These are phyloP conservation scores for Orius insidiosus DNA, from an alignment of 1,140 invertebrate species.

Conservation along the genomic window DNA sequence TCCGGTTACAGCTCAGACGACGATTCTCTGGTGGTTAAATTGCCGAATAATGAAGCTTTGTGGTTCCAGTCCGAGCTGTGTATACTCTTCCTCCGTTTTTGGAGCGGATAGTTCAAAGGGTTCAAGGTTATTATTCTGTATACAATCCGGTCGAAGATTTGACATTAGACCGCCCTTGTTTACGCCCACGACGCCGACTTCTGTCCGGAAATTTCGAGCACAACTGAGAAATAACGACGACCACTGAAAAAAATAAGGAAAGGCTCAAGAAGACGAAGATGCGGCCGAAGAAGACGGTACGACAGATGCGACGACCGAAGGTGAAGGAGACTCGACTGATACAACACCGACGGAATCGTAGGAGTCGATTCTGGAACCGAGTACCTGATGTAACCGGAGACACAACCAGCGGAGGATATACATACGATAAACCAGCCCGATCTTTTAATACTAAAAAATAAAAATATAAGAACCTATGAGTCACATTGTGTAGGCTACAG, in stretches of 20 bases:
- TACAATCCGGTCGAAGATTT: constrained; percentile 21
- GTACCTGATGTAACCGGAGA: background rate
- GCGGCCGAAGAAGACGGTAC: background rate
- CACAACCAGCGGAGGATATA: background rate
- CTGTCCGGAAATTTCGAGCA: no score
- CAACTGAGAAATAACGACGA: background rate
- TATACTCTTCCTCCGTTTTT: constrained; percentile 20
- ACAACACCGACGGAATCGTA: background rate
- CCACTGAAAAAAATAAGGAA: constrained; percentile 2
- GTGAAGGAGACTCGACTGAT: background rate
- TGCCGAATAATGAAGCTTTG: constrained; percentile 7
- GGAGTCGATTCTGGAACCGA: background rate
- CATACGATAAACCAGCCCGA: constrained; percentile 2
- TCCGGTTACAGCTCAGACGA: constrained; percentile 4
- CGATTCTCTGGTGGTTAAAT: constrained; percentile 3
- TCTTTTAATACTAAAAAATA: background rate
- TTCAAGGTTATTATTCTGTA: constrained; percentile 22
- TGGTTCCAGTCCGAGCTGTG: constrained; percentile 15
- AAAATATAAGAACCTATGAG: background rate
- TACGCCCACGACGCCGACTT: background rate
- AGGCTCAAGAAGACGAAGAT: background rate
- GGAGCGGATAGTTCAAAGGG: constrained; percentile 21
- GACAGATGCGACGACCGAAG: background rate
- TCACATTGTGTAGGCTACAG: constrained; percentile 1
- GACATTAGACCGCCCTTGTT: constrained; percentile 10